Percentiles rank a stretch among this genome's conserved stretches.
Evolutionary conservation across 2,797 vertebrate genomes (phyloP).

Genomic region (Nothura maculosa): DNA sequence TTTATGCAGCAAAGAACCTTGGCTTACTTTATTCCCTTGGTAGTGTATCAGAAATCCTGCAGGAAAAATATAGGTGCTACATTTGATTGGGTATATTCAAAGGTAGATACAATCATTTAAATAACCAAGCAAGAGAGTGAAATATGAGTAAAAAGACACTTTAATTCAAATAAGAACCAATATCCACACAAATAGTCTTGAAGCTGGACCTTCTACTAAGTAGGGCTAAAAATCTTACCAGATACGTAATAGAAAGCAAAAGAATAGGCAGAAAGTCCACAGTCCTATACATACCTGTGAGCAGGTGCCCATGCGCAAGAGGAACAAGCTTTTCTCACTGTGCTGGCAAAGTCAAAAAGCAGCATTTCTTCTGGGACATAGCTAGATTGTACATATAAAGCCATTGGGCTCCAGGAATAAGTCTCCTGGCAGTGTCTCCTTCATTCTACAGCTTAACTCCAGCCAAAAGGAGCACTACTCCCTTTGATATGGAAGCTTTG

Average conservation of each 20-base stretch:
- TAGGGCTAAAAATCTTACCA: neutral
- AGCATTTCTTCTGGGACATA: neutral
- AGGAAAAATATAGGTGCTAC: neutral
- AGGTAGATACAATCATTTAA: neutral
- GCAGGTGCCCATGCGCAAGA: neutral
- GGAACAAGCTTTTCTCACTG: neutral
- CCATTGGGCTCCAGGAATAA: neutral
- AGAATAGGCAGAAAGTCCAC: neutral
- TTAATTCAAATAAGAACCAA: neutral
- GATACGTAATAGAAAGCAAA: neutral
- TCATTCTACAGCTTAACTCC: neutral
- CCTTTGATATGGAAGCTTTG: neutral
- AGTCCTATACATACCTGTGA: neutral
- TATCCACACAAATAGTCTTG: neutral
- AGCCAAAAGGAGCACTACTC: neutral
- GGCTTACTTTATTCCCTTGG: rapidly evolving
- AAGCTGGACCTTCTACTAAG: neutral
- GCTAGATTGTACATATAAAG: neutral
- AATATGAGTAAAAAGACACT: neutral
- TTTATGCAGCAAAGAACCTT: neutral
- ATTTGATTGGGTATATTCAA: neutral
- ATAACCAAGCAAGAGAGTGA: neutral
- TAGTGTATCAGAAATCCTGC: neutral
- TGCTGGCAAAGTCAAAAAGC: neutral
- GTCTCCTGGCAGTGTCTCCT: neutral